Evolutionary conservation across 2,888 invertebrate species (phyloP).

Genomic region (Harpalus rubripes): DNA sequence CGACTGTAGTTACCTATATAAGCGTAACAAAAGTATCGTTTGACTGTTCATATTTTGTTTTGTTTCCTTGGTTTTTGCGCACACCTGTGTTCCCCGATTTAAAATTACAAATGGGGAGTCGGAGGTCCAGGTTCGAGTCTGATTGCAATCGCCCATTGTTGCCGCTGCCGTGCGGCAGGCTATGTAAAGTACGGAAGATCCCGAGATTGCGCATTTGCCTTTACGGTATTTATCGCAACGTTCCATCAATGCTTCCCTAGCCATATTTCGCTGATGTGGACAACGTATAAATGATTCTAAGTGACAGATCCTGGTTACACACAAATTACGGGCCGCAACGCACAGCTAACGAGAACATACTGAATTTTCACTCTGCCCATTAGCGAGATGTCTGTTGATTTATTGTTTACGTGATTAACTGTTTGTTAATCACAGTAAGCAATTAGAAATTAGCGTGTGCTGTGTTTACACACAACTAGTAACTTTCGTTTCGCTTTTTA

Average conservation of each 20-base stretch:
- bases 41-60: slow-evolving; percentile 38
- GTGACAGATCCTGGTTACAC: slow-evolving; percentile 45
- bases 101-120: slow-evolving; percentile 49
- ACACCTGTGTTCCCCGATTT: slow-evolving; percentile 37
- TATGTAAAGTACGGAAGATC: slow-evolving; percentile 49
- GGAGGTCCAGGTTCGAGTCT: slow-evolving; percentile 41
- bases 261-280: slow-evolving; percentile 50
- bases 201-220: slow-evolving; percentile 53
- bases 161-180: neutral
- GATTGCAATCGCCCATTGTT: slow-evolving; percentile 53
- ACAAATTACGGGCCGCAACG: slow-evolving; percentile 27
- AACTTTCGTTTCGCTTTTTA: neutral
- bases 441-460: neutral
- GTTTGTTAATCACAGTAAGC: neutral
- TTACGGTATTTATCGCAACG: slow-evolving; percentile 47
- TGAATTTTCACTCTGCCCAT: slow-evolving; percentile 38
- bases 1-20: slow-evolving; percentile 73
- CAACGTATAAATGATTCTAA: slow-evolving; percentile 41
- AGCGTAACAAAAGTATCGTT: slow-evolving; percentile 72
- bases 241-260: slow-evolving; percentile 38
- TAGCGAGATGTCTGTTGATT: neutral
- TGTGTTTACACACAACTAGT: neutral
- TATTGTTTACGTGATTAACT: neutral
- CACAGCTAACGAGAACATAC: slow-evolving; percentile 27
- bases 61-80: slow-evolving; percentile 38